phyloP scores from a whole-genome alignment of 2,113 vertebrate species.

The Zapus hudsonius region DNA sequence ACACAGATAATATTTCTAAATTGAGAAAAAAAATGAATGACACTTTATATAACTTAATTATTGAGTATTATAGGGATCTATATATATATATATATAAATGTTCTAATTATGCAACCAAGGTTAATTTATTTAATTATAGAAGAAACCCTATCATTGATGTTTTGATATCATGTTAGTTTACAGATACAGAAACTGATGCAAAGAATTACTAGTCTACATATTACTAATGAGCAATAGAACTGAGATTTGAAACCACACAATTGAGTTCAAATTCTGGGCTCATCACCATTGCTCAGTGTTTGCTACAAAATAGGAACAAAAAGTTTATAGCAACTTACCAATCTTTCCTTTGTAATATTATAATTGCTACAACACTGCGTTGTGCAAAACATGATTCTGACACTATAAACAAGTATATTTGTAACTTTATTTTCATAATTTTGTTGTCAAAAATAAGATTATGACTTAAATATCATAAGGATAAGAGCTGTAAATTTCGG shows the following conservation, averaged over 20 bases:
- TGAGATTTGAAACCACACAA: neutral
- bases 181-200: slow-evolving; percentile 48
- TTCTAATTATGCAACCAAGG: slow-evolving; percentile 13
- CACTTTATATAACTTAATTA: slow-evolving; percentile 12
- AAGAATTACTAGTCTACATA: slow-evolving; percentile 25
- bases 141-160: neutral
- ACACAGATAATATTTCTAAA: neutral
- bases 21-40: slow-evolving; percentile 17
- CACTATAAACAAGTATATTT: neutral
- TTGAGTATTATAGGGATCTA: neutral
- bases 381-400: slow-evolving; percentile 3
- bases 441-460: neutral
- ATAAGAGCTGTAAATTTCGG: neutral
- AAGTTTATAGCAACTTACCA: neutral
- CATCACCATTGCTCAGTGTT: neutral
- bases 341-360: slow-evolving; percentile 22
- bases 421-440: neutral
- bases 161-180: slow-evolving; percentile 44
- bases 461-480: neutral
- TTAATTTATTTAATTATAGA: slow-evolving; percentile 52
- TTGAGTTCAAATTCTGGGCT: neutral
- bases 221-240: slow-evolving; percentile 40
- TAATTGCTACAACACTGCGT: neutral
- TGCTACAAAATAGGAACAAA: neutral
- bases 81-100: neutral